Percentiles rank a stretch among this genome's conserved stretches.
Evolutionary conservation across 2,888 invertebrate species (phyloP).

Genomic region (Dysmachus trigonus): DNA sequence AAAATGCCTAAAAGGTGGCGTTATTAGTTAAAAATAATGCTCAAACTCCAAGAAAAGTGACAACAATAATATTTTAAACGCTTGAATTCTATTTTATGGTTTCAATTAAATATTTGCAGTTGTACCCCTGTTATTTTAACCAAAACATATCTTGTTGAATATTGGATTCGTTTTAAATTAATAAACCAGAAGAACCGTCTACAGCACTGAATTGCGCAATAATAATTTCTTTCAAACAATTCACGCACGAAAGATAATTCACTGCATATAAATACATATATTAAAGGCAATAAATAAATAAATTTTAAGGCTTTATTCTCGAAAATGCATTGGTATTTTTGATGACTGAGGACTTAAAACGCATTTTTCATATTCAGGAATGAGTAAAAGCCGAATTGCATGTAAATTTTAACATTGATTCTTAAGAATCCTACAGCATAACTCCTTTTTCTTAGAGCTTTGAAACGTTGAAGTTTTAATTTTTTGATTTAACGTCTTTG

Average conservation of each 20-base stretch:
- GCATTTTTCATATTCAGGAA: not conserved
- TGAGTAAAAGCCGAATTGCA: not conserved
- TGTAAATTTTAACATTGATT: not conserved
- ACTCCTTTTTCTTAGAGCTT: not conserved
- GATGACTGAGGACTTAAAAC: no score
- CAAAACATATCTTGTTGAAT: not conserved
- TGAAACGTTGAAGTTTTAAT: not conserved
- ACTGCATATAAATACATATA: not conserved
- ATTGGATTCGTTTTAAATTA: not conserved
- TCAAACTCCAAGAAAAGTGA: not conserved
- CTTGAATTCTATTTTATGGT: not conserved
- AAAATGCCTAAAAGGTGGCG: not conserved
- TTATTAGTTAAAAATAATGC: not conserved
- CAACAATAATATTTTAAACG: not conserved
- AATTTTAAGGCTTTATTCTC: no score
- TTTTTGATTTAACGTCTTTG: not conserved
- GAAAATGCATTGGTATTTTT: no score
- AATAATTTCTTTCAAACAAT: not conserved
- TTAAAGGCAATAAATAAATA: not conserved
- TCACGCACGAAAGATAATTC: not conserved
- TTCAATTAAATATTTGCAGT: no score
- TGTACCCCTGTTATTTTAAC: not conserved
- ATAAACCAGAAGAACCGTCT: no score
- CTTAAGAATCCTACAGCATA: not conserved
- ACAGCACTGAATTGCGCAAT: not conserved